Base-by-base conservation (phyloP, 2,888 invertebrate species). In the Trisateles emortualis region DNA sequence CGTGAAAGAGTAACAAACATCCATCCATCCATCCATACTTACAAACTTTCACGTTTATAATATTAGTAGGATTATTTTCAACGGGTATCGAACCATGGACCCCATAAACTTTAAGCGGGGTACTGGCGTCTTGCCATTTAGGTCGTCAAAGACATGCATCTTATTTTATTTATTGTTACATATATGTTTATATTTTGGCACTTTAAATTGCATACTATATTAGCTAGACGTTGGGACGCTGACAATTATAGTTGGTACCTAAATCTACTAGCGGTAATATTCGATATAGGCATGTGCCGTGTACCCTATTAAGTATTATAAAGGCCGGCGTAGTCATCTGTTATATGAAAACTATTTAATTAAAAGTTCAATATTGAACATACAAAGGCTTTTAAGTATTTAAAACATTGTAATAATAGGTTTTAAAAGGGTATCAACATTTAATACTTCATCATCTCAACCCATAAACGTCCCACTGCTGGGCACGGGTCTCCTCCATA, bases 271-370 rank as follows among this genome's bases (percentile, higher is more conserved):
- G 2, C 1, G 13, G 1, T 9, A 32, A 33, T 33, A 33, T 33
- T 13, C 11, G 11, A 11, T 11, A 33, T 1, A 8, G 33, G 14
- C 8, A 14, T 14, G 1, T 14, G 14, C 2, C 14, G 14, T 33
- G 0, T 6, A 33, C n/a, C n/a, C n/a, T n/a, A n/a, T 1, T n/a
- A 6, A 29, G 9, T 29, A 14, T 33, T 33, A 14, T 8, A 33
- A 14, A 14, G 14, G 33, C 33, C 1, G 14, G 4, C 14, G 14
- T 14, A 32, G 4, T 13, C 17, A 17, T 36, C 17, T 36, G 17
- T 22, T 35, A 33, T 35, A 33, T 24, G 10, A 13, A 22, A 13
- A 44, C 13, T 8, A 44, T 44, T 24, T 44, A 33, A 44, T 44
- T 35, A 44, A 44, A 44, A 32, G 32, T 19, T 33, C 13, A 17